A percentile compares a stretch with the other conserved stretches of the same genome.
Conservation (phyloP, 2,888 invertebrate species). For the Homarus gammarus region DNA sequence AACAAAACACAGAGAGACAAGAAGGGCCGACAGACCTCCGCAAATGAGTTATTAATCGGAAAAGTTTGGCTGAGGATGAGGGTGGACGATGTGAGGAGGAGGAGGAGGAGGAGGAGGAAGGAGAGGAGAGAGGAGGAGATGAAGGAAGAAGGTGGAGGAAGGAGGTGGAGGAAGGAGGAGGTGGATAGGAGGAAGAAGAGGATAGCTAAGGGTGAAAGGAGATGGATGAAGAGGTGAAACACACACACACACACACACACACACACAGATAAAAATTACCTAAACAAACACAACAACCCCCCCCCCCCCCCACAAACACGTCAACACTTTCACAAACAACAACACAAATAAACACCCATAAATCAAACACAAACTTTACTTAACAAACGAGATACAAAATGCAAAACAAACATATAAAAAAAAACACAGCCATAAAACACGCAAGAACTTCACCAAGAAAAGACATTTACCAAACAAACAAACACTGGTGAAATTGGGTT, state of each 20-base stretch:
- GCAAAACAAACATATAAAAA: too few relatives aligned
- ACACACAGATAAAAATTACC: background rate
- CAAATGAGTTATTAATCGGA: too few relatives aligned
- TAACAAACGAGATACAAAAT: too few relatives aligned
- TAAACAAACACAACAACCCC: background rate
- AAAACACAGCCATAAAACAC: too few relatives aligned
- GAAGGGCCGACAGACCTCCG: too few relatives aligned
- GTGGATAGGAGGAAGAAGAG: background rate
- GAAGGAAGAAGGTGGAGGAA: background rate
- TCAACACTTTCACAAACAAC: background rate
- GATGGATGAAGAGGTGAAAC: background rate
- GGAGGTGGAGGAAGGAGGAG: background rate
- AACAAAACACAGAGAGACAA: too few relatives aligned
- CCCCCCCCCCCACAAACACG: background rate
- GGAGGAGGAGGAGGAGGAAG: background rate
- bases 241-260: background rate
- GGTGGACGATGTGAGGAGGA: too few relatives aligned
- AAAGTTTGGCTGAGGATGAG: too few relatives aligned
- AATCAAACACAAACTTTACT: background rate
- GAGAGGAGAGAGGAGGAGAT: too few relatives aligned
- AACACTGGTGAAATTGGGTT: too few relatives aligned
- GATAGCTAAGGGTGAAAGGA: background rate
- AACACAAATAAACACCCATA: conserved; percentile 17
- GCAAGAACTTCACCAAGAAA: too few relatives aligned
- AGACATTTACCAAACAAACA: too few relatives aligned